A percentile compares a stretch with the other conserved stretches of the same genome.
Evolutionary conservation across 2,888 invertebrate genomes (phyloP).

Genomic region (Sussaba pulchella): DNA sequence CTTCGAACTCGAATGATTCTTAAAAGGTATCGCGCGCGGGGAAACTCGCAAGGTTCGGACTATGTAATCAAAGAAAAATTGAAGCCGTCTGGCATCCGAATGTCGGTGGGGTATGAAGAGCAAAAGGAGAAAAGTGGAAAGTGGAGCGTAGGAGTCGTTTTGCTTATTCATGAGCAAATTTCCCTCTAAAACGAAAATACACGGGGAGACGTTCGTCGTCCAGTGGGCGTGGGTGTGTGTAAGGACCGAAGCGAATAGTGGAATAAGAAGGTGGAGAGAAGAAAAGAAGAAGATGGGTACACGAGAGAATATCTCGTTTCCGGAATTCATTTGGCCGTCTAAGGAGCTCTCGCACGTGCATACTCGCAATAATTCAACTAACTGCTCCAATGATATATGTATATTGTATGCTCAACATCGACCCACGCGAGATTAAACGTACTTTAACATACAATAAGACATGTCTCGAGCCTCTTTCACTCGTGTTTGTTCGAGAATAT

Average conservation of each 20-base stretch:
- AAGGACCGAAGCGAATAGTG: conserved; percentile 44
- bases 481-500: neutral
- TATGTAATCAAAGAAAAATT: conserved; percentile 73
- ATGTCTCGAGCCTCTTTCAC: neutral
- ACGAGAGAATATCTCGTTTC: conserved; percentile 32
- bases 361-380: conserved; percentile 2
- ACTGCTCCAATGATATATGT: neutral
- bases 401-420: neutral
- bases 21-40: conserved; percentile 49
- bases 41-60: conserved; percentile 68
- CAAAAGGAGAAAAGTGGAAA: conserved; percentile 54
- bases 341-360: conserved; percentile 18
- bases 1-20: conserved; percentile 17
- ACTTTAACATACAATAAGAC: neutral
- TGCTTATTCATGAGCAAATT: conserved; percentile 75
- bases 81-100: conserved; percentile 66
- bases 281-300: conserved; percentile 37
- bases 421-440: neutral
- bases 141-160: conserved; percentile 69
- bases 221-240: conserved; percentile 36
- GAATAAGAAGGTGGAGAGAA: conserved; percentile 56
- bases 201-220: conserved; percentile 51
- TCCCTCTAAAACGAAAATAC: conserved; percentile 74
- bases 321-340: conserved; percentile 28
- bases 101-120: conserved; percentile 35